Percentiles rank a stretch among this genome's conserved stretches.
Evolutionary conservation across 2,888 invertebrate genomes (phyloP).

Genomic region (Drosophila ochracea): DNA sequence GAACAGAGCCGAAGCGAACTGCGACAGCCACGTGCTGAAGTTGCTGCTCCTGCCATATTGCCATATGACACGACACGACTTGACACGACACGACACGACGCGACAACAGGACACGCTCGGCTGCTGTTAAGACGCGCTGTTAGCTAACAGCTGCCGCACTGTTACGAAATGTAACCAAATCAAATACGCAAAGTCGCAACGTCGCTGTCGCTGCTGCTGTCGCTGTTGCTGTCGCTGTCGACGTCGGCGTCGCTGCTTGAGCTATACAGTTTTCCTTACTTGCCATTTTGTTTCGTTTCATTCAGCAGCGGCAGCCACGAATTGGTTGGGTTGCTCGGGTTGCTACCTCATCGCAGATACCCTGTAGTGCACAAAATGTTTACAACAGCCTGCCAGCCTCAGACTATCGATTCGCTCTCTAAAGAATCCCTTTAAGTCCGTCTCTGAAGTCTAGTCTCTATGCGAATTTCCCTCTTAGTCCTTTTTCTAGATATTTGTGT

Average conservation of each 20-base stretch:
- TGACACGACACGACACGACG: conserved; percentile 2
- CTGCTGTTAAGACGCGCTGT: conserved; percentile 38
- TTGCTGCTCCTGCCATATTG: conserved; percentile 5
- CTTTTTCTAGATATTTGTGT: not conserved
- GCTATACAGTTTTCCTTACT: conserved; percentile 5
- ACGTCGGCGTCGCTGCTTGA: not conserved
- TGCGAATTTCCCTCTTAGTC: not conserved
- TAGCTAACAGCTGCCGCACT: conserved; percentile 44
- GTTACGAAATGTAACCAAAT: conserved; percentile 58
- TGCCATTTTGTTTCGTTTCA: conserved; percentile 27
- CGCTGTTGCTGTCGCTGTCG: not conserved
- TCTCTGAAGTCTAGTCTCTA: not conserved
- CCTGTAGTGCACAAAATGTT: not conserved
- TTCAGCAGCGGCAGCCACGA: conserved; percentile 45
- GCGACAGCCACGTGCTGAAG: conserved; percentile 42
- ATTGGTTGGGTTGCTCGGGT: not conserved
- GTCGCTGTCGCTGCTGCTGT: not conserved
- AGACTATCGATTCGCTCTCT: not conserved
- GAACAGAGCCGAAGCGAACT: conserved; percentile 1
- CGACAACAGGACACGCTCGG: conserved; percentile 21
- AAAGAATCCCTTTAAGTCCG: not conserved
- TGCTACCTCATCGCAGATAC: not conserved
- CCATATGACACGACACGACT: not conserved
- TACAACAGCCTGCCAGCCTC: not conserved
- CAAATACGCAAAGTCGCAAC: conserved; percentile 35